phyloP scores from a whole-genome alignment of 2,113 vertebrate species.

The Danionella cerebrum region DNA sequence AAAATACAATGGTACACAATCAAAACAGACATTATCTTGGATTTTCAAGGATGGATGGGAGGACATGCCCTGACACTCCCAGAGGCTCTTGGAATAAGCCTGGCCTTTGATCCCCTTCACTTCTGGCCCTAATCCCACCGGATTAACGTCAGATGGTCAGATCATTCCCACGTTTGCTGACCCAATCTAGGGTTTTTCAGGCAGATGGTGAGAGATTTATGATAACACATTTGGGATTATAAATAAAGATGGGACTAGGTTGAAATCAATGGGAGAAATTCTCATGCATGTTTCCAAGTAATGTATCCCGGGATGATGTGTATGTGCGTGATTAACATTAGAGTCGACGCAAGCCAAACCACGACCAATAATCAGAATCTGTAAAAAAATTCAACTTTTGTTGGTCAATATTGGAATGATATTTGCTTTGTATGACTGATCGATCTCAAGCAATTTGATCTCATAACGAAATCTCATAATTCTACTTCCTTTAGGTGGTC shows the following conservation, averaged over 20 bases:
- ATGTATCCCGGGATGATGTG: no score
- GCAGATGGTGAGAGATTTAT: conserved; percentile 51
- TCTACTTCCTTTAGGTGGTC: no score
- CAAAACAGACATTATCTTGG: background rate
- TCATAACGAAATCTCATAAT: no score
- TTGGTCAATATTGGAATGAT: no score
- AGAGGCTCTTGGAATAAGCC: conserved; percentile 41
- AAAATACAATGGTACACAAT: background rate
- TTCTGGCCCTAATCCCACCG: conserved; percentile 49
- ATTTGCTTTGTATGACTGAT: no score
- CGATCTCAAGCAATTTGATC: no score
- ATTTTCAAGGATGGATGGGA: background rate
- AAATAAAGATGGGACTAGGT: background rate
- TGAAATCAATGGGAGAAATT: background rate
- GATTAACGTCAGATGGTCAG: conserved; percentile 52
- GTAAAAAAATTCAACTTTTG: no score
- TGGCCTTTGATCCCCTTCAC: conserved; percentile 22
- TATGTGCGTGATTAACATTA: no score
- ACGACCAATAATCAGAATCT: no score
- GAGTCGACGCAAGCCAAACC: no score
- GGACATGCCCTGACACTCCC: background rate
- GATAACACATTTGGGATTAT: conserved; percentile 6
- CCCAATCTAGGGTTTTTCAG: conserved; percentile 47
- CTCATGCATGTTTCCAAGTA: background rate
- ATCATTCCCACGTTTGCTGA: conserved; percentile 47